Evolutionary conservation across 2,113 vertebrate species (phyloP).

Genomic region (Dicrurus megarhynchus): DNA sequence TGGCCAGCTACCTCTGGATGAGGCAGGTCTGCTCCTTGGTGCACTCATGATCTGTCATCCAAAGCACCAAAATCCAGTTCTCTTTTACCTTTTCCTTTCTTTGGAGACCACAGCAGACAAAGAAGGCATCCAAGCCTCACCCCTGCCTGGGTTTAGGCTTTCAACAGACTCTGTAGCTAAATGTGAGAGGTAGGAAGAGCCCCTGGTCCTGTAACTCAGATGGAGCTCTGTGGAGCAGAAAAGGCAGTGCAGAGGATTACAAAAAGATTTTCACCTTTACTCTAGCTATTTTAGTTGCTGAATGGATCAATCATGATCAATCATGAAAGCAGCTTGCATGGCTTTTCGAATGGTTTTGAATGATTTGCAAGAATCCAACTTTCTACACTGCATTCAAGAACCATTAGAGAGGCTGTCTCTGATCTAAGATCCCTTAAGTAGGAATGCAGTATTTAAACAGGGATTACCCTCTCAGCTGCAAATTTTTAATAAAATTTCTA

Average conservation of each 20-base stretch:
- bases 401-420: not conserved
- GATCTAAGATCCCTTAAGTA: not conserved
- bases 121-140: not conserved
- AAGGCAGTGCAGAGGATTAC: not conserved
- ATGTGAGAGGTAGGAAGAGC: not conserved
- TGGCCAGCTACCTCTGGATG: not conserved
- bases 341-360: not conserved
- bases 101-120: not conserved
- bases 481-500: constrained; percentile 27
- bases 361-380: not conserved
- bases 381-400: not conserved
- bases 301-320: not conserved
- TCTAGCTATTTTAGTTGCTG: not conserved
- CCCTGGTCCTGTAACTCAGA: not conserved
- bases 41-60: not conserved
- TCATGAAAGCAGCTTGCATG: not conserved
- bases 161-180: not conserved
- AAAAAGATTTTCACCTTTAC: not conserved
- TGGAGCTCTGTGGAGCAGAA: not conserved
- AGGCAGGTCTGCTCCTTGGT: not conserved
- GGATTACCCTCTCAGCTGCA: not conserved
- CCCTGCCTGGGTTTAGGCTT: not conserved
- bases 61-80: not conserved
- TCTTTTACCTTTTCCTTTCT: not conserved
- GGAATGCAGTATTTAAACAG: not conserved